Percentiles rank a stretch among this genome's conserved stretches.
phyloP scores from a whole-genome alignment of 1,140 invertebrate genomes.

The Scaptodrosophila lebanonensis region DNA sequence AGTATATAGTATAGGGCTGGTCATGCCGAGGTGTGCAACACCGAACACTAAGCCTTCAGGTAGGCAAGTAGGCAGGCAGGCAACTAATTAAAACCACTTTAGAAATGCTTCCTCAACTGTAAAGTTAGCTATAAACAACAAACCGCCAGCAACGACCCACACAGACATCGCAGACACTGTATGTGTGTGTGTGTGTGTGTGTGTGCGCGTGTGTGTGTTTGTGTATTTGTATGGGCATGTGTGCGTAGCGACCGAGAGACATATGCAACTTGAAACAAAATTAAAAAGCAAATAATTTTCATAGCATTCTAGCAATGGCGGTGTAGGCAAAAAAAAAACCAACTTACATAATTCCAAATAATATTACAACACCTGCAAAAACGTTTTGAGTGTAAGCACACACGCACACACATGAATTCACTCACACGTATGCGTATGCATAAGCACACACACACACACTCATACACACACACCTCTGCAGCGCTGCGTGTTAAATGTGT shows the following conservation, averaged over 20 bases:
- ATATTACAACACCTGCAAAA: slow-evolving; percentile 73
- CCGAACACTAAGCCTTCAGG: no score
- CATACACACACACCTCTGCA: neutral
- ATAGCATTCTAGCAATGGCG: slow-evolving; percentile 47
- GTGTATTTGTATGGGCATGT: slow-evolving; percentile 2
- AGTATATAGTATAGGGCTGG: no score
- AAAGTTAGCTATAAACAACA: slow-evolving; percentile 71
- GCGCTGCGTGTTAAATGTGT: slow-evolving; percentile 21
- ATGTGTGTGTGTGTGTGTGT: neutral
- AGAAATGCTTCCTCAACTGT: slow-evolving; percentile 73
- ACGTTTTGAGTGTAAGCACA: slow-evolving; percentile 50
- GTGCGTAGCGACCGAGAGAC: slow-evolving; percentile 35
- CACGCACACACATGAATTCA: slow-evolving; percentile 10
- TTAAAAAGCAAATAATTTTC: slow-evolving; percentile 74
- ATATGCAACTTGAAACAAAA: slow-evolving; percentile 73
- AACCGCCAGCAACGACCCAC: slow-evolving; percentile 17
- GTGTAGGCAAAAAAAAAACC: slow-evolving; percentile 30
- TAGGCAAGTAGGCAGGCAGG: no score
- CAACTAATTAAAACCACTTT: slow-evolving; percentile 73
- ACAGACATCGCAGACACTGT: slow-evolving; percentile 7
- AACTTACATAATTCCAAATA: slow-evolving; percentile 71
- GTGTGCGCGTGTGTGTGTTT: slow-evolving; percentile 1
- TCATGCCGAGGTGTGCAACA: no score
- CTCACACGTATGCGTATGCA: neutral
- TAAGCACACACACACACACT: no score